A percentile compares a stretch with the other conserved stretches of the same genome.
Conservation (phyloP, 2,113 vertebrate species). For the Platysteira castanea region DNA sequence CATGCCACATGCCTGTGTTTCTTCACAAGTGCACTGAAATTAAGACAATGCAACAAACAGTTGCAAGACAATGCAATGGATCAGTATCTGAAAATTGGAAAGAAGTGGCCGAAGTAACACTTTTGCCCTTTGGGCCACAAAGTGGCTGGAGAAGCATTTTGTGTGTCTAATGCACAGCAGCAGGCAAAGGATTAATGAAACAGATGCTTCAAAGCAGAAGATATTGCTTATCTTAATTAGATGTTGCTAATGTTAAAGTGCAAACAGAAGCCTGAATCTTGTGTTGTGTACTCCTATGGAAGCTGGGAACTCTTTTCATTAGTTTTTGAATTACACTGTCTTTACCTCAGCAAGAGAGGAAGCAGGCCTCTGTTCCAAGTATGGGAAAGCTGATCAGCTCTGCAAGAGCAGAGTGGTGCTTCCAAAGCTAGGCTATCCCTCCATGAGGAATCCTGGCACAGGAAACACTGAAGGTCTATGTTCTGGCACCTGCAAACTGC, state of each 20-base stretch:
- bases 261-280: not conserved
- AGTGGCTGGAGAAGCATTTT: not conserved
- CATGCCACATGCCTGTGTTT: not conserved
- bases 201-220: not conserved
- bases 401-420: not conserved
- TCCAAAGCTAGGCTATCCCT: not conserved
- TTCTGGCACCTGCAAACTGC: not conserved
- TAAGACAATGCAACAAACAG: not conserved
- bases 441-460: not conserved
- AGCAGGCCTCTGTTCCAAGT: not conserved
- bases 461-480: not conserved
- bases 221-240: not conserved
- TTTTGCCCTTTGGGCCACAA: not conserved
- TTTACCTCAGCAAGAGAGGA: not conserved
- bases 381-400: not conserved
- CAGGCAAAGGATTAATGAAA: not conserved
- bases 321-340: not conserved
- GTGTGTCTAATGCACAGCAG: not conserved
- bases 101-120: not conserved
- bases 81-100: not conserved
- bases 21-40: not conserved
- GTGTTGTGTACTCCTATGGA: not conserved
- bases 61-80: no score
- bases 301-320: not conserved
- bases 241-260: not conserved